phyloP scores from a whole-genome alignment of 92 coral and sea anemone species.

The Hydrozoanthus gracilis region DNA sequence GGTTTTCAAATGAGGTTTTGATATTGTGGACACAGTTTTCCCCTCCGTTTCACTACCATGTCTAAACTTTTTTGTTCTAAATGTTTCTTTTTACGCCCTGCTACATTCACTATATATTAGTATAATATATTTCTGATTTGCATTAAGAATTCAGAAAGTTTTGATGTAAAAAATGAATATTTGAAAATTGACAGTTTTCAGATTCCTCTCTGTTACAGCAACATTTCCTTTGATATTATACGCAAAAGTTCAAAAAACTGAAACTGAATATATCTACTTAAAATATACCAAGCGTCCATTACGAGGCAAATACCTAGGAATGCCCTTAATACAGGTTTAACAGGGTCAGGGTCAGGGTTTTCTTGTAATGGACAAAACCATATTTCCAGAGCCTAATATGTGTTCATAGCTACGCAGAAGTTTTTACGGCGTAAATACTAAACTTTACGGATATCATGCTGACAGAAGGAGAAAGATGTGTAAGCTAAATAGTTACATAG shows the following conservation, averaged over 20 bases:
- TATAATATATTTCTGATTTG: neutral
- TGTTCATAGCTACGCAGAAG: too few relatives aligned
- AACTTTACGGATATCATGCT: too few relatives aligned
- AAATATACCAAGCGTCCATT: slow-evolving; percentile 16
- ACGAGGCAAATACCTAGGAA: neutral
- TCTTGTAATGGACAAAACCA: too few relatives aligned
- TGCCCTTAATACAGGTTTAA: neutral
- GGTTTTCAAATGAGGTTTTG: too few relatives aligned
- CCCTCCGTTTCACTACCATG: neutral
- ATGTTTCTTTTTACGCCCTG: neutral
- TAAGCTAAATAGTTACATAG: too few relatives aligned
- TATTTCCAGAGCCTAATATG: too few relatives aligned
- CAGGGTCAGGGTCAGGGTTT: too few relatives aligned
- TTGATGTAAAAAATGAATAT: neutral
- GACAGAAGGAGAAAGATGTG: too few relatives aligned
- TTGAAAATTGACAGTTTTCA: slow-evolving; percentile 1
- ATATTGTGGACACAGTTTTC: too few relatives aligned
- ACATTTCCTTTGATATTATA: slow-evolving; percentile 25
- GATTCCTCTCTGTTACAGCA: slow-evolving; percentile 17
- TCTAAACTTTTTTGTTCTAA: neutral
- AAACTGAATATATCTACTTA: slow-evolving; percentile 16
- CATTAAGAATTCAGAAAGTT: neutral
- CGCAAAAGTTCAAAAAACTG: slow-evolving; percentile 14
- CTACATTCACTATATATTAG: neutral
- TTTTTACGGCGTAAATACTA: too few relatives aligned